Percentiles rank a stretch among this genome's conserved stretches.
Conservation (phyloP, 2,113 vertebrate genomes). For the Pristiophorus japonicus region DNA sequence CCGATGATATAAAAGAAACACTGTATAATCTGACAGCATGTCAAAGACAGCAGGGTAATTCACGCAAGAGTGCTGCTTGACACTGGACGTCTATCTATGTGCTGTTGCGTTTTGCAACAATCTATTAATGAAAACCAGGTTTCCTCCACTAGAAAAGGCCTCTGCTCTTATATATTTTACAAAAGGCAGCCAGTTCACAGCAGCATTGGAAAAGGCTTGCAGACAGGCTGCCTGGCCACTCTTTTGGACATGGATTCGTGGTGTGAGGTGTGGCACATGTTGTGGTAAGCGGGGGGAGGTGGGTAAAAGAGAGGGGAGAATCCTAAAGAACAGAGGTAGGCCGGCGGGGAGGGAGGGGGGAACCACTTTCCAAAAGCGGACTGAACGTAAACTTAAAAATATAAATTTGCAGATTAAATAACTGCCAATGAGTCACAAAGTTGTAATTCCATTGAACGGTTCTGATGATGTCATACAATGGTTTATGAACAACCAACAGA, state of each 20-base stretch:
- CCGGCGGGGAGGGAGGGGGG: no score
- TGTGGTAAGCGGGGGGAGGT: not conserved
- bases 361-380: not conserved
- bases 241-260: not conserved
- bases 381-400: not conserved
- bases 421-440: not conserved
- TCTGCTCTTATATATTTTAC: conserved; percentile 30
- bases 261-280: not conserved
- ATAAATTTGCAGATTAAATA: not conserved
- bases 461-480: conserved; percentile 21
- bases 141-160: conserved; percentile 23
- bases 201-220: not conserved
- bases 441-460: not conserved
- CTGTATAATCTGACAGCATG: conserved; percentile 28
- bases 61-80: conserved; percentile 20
- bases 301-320: not conserved
- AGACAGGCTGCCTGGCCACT: not conserved
- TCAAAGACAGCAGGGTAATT: conserved; percentile 24
- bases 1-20: conserved; percentile 25
- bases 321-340: no score
- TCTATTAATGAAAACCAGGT: conserved; percentile 35
- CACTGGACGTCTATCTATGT: conserved; percentile 18
- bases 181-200: conserved; percentile 34
- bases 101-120: conserved; percentile 30
- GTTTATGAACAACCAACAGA: conserved; percentile 14